A percentile compares a stretch with the other conserved stretches of the same genome.
Evolutionary conservation across 2,888 invertebrate genomes (phyloP).

Genomic region (Protophormia terraenovae): DNA sequence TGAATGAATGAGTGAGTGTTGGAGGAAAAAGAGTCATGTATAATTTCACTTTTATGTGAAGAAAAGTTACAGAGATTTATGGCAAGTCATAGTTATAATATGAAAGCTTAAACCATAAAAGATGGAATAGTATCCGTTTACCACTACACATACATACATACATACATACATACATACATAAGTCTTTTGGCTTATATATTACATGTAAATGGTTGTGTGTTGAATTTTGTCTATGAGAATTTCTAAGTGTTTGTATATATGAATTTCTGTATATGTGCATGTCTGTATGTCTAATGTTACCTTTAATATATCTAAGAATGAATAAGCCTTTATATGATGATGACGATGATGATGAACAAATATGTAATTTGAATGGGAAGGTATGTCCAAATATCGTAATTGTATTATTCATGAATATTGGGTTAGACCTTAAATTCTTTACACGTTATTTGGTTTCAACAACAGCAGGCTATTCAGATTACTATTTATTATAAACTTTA

Average conservation of each 20-base stretch:
- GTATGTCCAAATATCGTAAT: neutral
- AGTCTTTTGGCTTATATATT: neutral
- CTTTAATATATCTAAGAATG: neutral
- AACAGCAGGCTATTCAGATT: no score
- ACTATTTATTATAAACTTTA: no score
- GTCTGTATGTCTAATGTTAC: conserved; percentile 2
- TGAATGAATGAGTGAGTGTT: neutral
- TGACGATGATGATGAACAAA: conserved; percentile 5
- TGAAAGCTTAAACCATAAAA: conserved; percentile 65
- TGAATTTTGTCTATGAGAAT: neutral
- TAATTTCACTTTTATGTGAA: conserved; percentile 57
- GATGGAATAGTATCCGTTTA: conserved; percentile 35
- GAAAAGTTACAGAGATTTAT: conserved; percentile 65
- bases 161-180: neutral
- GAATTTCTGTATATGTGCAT: neutral
- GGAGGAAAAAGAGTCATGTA: neutral
- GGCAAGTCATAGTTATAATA: conserved; percentile 64
- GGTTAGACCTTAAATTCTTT: neutral
- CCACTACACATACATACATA: neutral
- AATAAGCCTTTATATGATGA: conserved; percentile 2
- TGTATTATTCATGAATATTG: neutral
- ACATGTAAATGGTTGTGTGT: neutral
- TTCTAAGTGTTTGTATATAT: neutral
- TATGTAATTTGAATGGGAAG: neutral
- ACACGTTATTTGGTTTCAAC: no score